Percentiles rank a stretch among this genome's conserved stretches.
phyloP scores from a whole-genome alignment of 2,113 vertebrate species.

The Dissostichus mawsoni region DNA sequence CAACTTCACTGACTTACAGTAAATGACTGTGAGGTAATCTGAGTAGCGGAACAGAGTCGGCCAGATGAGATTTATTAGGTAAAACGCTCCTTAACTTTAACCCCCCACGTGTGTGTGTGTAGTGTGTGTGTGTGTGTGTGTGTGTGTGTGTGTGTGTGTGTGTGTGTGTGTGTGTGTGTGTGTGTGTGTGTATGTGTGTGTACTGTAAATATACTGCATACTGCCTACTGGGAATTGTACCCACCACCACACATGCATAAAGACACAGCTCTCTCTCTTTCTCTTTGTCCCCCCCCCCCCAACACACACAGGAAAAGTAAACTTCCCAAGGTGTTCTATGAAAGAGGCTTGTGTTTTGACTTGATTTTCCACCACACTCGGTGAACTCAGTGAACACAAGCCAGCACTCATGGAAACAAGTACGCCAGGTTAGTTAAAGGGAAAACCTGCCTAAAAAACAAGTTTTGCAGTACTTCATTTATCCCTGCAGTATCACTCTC shows the following conservation, averaged over 20 bases:
- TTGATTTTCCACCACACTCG: slow-evolving; percentile 73
- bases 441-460: slow-evolving; percentile 31
- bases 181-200: slow-evolving; percentile 11
- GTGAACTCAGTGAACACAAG: slow-evolving; percentile 62
- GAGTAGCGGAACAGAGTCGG: slow-evolving; percentile 27
- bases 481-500: slow-evolving; percentile 28
- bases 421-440: slow-evolving; percentile 31
- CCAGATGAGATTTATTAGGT: slow-evolving; percentile 56
- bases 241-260: slow-evolving; percentile 35
- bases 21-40: slow-evolving; percentile 26
- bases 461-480: slow-evolving; percentile 36
- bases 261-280: slow-evolving; percentile 43
- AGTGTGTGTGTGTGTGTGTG: slow-evolving; percentile 18
- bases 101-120: slow-evolving; percentile 26
- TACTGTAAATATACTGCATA: slow-evolving; percentile 4
- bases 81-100: slow-evolving; percentile 43
- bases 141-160: slow-evolving; percentile 13
- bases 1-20: slow-evolving; percentile 4
- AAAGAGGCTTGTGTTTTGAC: slow-evolving; percentile 78
- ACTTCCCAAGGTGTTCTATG: slow-evolving; percentile 67
- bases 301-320: slow-evolving; percentile 52
- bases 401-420: slow-evolving; percentile 69
- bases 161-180: slow-evolving; percentile 7
- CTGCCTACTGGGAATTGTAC: slow-evolving; percentile 30
- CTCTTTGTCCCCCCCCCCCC: slow-evolving; percentile 19